Conservation (phyloP, 2,113 vertebrate species). For the Piprites chloris region DNA sequence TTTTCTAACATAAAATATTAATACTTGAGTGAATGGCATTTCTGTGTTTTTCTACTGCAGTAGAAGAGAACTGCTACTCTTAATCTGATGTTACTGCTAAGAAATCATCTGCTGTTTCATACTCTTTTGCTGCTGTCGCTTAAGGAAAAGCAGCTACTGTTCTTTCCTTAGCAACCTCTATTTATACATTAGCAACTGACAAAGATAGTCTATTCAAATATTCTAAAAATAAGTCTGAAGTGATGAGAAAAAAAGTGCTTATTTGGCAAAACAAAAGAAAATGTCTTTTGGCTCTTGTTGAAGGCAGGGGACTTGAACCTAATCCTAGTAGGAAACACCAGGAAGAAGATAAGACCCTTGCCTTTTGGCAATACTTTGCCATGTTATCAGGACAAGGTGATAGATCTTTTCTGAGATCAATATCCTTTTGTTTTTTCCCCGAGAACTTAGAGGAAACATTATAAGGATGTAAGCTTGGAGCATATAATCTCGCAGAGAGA, state of each 20-base stretch:
- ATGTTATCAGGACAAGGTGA: neutral
- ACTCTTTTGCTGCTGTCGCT: neutral
- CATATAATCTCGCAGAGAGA: neutral
- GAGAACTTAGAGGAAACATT: neutral
- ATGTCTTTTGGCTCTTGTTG: neutral
- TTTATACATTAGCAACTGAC: constrained; percentile 14
- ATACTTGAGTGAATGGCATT: neutral
- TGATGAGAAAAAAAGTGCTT: neutral
- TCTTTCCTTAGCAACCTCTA: constrained; percentile 41
- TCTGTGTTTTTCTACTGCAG: neutral
- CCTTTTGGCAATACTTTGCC: neutral
- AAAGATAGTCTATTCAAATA: constrained; percentile 26
- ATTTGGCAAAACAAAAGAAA: constrained; percentile 17
- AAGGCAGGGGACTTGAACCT: neutral
- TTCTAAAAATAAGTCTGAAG: constrained; percentile 41
- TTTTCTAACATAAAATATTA: neutral
- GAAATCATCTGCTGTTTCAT: constrained; percentile 18
- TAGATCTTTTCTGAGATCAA: neutral
- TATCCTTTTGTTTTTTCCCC: neutral
- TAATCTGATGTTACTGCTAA: constrained; percentile 21
- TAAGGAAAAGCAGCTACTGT: constrained; percentile 32
- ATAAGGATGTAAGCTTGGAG: neutral
- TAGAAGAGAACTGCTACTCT: neutral
- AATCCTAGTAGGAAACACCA: neutral
- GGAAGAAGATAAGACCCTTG: neutral